Evolutionary conservation across 2,888 invertebrate genomes (phyloP), one percentile per base, ranked within the genome.

Genomic region (Eilema sororculum): DNA sequence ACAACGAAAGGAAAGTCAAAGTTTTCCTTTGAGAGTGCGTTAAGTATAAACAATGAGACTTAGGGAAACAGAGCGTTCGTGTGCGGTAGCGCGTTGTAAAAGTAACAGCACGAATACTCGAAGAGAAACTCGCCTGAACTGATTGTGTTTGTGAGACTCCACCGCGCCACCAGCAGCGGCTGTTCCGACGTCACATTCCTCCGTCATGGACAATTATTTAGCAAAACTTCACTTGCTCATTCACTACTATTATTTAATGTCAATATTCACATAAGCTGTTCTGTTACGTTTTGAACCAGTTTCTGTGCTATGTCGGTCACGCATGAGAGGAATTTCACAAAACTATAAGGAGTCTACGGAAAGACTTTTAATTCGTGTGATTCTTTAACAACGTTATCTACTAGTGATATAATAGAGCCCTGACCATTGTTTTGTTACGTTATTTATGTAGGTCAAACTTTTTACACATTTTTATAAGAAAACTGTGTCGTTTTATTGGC

Each of bases 11-110:
- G 91, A 93, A 94, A 94, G 93, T 91, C 91, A 91, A 91, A 92
- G 91, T 91, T 91, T 92, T 91, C 88, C 87, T 88, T 85, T 81
- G 86, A 82, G 79, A 82, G 84, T 85, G 85, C 86, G 86, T 76
- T 78, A 76, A 75, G 78, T 79, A 87, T 87, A 90, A 89, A 93
- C 94, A 94, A 94, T 93, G 87, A 91, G 90, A 89, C 90, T 89
- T 89, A 92, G 91, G 94, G 94, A 94, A 94, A 93, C 93, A 95
- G 93, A 94, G 93, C 94, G 93, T 92, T 92, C 92, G 91, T 95
- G 95, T 90, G 93, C 94, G 93, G 85, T 90, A 89, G 95, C 91
- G 94, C 94, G 94, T 94, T 93, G 93, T 92, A 95, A 94, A 95
- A 94, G 93, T 94, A 93, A 94, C 94, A 94, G 89, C 94, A 89